A percentile compares a stretch with the other conserved stretches of the same genome.
Conservation (phyloP, 2,888 invertebrate species). For the Tryphoninae sp. region DNA sequence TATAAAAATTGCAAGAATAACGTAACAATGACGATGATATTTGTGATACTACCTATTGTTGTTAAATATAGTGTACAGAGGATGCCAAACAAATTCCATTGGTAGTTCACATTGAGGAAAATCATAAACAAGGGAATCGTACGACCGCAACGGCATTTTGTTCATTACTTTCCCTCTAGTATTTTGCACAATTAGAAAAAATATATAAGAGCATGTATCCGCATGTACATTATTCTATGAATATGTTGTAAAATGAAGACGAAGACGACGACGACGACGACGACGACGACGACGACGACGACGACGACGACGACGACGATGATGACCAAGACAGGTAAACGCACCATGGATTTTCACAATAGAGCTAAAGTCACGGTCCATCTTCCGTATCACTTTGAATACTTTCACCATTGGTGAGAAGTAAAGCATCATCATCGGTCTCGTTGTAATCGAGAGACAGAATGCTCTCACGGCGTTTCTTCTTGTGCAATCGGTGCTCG, state of each 20-base stretch:
- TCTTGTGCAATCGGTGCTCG: slow-evolving; percentile 84
- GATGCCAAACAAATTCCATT: neutral
- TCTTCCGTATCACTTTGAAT: slow-evolving; percentile 79
- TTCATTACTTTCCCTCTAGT: neutral
- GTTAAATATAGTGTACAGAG: neutral
- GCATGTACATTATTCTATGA: slow-evolving; percentile 30
- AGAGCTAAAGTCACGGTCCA: slow-evolving; percentile 29
- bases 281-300: neutral
- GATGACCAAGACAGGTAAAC: neutral
- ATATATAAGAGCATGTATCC: neutral
- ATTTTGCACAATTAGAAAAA: slow-evolving; percentile 30
- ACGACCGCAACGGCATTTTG: neutral
- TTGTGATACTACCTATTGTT: neutral
- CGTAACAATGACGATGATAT: neutral
- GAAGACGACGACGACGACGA: neutral
- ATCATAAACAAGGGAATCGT: neutral
- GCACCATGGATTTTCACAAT: neutral
- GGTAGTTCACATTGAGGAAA: neutral
- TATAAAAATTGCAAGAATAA: neutral
- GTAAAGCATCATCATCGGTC: slow-evolving; percentile 87
- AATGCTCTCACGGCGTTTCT: slow-evolving; percentile 87
- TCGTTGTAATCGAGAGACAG: slow-evolving; percentile 89
- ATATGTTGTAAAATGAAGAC: neutral
- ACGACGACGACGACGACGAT: neutral
- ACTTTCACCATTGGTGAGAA: slow-evolving; percentile 86